Evolutionary conservation across 2,888 invertebrate genomes (phyloP), one percentile per base, ranked within the genome.

Genomic region (Apeira syringaria): DNA sequence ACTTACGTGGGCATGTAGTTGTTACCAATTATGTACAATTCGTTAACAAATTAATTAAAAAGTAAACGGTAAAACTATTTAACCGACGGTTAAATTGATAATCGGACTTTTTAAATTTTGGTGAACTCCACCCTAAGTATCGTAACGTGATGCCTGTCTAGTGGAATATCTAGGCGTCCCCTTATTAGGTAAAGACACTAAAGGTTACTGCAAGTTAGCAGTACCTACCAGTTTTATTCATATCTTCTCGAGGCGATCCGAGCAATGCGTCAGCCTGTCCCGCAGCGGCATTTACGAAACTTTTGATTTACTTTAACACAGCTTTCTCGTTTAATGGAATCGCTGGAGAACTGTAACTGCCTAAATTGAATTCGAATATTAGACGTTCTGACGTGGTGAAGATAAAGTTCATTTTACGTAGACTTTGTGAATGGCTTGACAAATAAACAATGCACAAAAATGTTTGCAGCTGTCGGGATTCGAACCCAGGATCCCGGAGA

Each of bases 231-330:
- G 15, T 15, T 15, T 15, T 24, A 41, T 7, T 54, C 28, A 55
- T 74, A 75, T 77, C 77, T 68, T 55, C 29, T 4, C 4, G 36
- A 47, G 55, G 59, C 56, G 78, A 80, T 82, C 79, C 53, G 51
- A 43, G 71, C 70, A 60, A 80, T 80, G 66, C 72, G 73, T 80
- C 76, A 65, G 63, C 45, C 64, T 59, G 73, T 68, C 74, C 64
- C 64, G 61, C 69, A 68, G 77, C 72, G 69, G 68, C 69, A 68
- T 68, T 80, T 73, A 71, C 59, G 62, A 59, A 76, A 74, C 73
- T 72, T 75, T 78, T 73, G 72, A 74, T 74, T 73, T 74, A 76
- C 69, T 73, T 61, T 52, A 50, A 51, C 57, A 52, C 46, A 50
- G 47, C 55, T 53, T 61, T 58, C 39, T 60, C 53, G 50, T 57